phyloP scores from a whole-genome alignment of 1,140 invertebrate species.

The Cheumatopsyche charites region DNA sequence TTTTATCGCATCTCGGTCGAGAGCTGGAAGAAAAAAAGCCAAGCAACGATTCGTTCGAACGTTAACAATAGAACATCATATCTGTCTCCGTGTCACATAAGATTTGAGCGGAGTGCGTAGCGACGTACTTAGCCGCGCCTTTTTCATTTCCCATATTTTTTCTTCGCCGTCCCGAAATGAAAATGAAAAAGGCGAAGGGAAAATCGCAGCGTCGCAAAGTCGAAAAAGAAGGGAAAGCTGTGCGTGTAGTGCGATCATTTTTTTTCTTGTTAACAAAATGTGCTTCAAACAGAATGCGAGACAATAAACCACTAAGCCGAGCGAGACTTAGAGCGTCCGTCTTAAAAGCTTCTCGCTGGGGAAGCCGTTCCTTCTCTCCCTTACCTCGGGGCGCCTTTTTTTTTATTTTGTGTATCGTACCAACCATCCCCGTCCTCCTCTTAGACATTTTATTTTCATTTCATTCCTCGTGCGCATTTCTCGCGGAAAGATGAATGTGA shows the following conservation, averaged over 20 bases:
- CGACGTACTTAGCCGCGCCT: slow-evolving; percentile 14
- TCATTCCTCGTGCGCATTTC: background rate
- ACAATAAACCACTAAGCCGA: slow-evolving; percentile 40
- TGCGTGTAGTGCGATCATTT: slow-evolving; percentile 27
- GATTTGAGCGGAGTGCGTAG: slow-evolving; percentile 18
- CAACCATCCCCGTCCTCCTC: background rate
- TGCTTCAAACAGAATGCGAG: slow-evolving; percentile 38
- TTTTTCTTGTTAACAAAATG: slow-evolving; percentile 33
- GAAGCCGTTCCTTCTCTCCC: background rate
- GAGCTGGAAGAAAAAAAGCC: no score
- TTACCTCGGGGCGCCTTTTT: background rate
- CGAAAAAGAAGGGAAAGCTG: slow-evolving; percentile 4
- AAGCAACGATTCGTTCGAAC: background rate
- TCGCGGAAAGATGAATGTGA: slow-evolving; percentile 37
- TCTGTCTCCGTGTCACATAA: slow-evolving; percentile 27
- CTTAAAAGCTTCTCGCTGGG: slow-evolving; percentile 36
- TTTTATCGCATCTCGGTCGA: no score
- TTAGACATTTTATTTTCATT: background rate
- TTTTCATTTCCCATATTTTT: background rate
- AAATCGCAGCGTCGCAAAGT: slow-evolving; percentile 16
- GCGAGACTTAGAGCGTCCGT: slow-evolving; percentile 25
- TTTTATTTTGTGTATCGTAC: background rate
- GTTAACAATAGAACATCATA: slow-evolving; percentile 21
- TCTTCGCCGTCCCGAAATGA: slow-evolving; percentile 1
- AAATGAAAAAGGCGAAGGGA: background rate